Evolutionary conservation across 2,113 vertebrate genomes (phyloP).

Genomic region (Orycteropus afer): DNA sequence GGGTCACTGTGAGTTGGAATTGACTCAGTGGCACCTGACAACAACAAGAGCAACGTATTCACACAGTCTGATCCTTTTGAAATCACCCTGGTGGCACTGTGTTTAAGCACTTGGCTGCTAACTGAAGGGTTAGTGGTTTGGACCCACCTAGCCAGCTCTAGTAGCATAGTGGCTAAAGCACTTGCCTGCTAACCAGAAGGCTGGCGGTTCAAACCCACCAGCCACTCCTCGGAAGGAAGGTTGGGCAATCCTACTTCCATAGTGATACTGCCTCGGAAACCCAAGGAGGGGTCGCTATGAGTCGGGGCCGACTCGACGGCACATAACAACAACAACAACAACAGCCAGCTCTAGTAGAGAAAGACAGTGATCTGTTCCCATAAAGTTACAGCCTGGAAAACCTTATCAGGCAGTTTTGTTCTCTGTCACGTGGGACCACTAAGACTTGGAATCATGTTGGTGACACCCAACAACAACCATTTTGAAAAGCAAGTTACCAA

Average conservation of each 20-base stretch:
- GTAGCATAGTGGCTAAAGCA: no score
- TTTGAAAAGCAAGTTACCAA: constrained; percentile 15
- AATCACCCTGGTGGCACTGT: background rate
- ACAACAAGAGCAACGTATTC: no score
- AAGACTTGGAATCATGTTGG: background rate
- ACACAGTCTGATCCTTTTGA: background rate
- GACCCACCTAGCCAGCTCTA: background rate
- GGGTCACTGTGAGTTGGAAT: no score
- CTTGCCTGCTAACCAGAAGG: no score
- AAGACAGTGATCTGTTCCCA: background rate
- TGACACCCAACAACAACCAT: background rate
- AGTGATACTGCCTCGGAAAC: no score
- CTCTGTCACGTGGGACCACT: background rate
- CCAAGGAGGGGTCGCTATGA: no score
- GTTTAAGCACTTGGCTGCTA: background rate
- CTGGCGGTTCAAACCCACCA: no score
- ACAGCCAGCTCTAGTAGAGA: background rate
- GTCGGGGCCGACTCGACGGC: no score
- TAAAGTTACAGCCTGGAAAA: background rate
- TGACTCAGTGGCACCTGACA: no score
- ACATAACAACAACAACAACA: no score
- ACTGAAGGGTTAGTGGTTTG: background rate
- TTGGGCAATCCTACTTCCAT: no score
- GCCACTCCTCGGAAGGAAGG: no score
- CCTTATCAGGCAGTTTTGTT: background rate